Percentiles rank a stretch among this genome's conserved stretches.
These are phyloP conservation scores for Ridgeia piscesae DNA, from an alignment of 1,140 invertebrate genomes.

Conservation along the genomic window DNA sequence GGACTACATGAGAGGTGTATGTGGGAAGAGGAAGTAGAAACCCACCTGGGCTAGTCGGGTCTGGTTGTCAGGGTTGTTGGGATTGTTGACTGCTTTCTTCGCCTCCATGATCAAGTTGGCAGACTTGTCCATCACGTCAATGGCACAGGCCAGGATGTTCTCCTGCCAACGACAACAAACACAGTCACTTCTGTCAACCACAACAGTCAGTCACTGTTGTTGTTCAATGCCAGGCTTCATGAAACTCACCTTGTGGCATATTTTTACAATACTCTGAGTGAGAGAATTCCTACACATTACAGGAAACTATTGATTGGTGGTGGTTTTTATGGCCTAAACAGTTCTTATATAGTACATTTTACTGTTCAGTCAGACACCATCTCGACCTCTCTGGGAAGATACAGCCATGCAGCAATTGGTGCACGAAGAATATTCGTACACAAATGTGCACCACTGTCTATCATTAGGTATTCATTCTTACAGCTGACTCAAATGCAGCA, in stretches of 20 bases:
- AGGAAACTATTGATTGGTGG: no score
- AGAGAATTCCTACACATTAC: background rate
- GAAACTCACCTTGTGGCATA: background rate
- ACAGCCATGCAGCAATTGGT: no score
- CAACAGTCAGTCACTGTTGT: no score
- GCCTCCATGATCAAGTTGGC: constrained; percentile 78
- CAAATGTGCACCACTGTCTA: no score
- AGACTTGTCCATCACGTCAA: constrained; percentile 78
- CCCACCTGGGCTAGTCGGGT: constrained; percentile 22
- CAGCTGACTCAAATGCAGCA: no score
- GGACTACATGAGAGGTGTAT: background rate
- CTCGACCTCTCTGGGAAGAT: no score
- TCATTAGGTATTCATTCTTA: no score
- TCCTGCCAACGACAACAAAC: constrained; percentile 52
- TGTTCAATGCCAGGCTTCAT: background rate
- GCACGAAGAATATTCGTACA: no score
- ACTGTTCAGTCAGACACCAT: no score
- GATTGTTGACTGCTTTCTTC: constrained; percentile 67
- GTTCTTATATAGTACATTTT: no score
- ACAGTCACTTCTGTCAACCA: background rate
- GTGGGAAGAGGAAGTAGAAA: background rate
- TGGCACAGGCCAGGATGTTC: constrained; percentile 61
- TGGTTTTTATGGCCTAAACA: no score
- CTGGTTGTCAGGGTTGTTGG: constrained; percentile 37
- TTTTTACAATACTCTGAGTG: background rate